phyloP scores from a whole-genome alignment of 1,140 invertebrate species.

The Gyrodactylus bullatarudis region DNA sequence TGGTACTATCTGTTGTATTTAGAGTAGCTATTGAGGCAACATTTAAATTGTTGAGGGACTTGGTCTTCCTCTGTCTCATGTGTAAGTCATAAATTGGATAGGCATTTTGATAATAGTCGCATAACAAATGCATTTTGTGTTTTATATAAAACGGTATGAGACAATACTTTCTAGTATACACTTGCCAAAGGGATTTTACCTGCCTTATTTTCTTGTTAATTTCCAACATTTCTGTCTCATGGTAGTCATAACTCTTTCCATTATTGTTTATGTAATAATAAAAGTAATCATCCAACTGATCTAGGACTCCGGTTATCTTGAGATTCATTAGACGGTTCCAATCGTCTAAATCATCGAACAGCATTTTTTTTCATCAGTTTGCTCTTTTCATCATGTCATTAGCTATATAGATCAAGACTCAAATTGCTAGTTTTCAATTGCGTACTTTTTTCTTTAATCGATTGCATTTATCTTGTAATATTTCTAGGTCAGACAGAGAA shows the following conservation, averaged over 20 bases:
- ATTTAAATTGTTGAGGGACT: not conserved
- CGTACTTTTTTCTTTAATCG: too few species aligned
- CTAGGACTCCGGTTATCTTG: not conserved
- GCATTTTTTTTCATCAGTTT: not conserved
- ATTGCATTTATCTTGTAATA: too few species aligned
- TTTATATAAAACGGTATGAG: not conserved
- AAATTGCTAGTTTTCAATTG: too few species aligned
- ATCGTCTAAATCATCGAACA: not conserved
- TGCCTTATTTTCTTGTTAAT: not conserved
- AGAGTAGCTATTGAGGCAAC: not conserved
- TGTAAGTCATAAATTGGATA: not conserved
- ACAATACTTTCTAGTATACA: not conserved
- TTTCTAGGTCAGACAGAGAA: too few species aligned
- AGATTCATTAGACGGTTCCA: not conserved
- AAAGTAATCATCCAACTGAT: not conserved
- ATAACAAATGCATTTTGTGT: not conserved
- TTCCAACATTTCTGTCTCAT: not conserved
- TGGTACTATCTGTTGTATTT: not conserved
- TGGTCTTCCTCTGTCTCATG: not conserved
- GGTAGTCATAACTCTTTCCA: not conserved
- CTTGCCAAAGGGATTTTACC: not conserved
- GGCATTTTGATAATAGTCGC: not conserved
- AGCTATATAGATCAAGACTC: too few species aligned
- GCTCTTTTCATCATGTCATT: not conserved
- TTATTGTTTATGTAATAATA: not conserved